These are phyloP conservation scores for Cremastobaeus sp. DNA, from an alignment of 2,888 invertebrate genomes.

Conservation along the genomic window DNA sequence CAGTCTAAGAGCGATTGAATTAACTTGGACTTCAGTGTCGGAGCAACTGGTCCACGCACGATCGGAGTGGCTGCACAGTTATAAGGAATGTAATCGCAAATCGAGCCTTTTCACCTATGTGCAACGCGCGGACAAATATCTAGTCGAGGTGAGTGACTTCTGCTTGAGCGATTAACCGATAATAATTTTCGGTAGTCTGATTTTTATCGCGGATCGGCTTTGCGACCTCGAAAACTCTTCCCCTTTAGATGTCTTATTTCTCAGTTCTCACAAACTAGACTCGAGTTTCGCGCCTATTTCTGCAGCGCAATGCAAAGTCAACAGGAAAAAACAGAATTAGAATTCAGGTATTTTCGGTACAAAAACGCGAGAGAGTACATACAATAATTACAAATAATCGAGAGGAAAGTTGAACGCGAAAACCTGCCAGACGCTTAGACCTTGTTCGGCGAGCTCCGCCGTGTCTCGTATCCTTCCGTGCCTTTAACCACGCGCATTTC, in stretches of 20 bases:
- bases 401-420: slow-evolving; percentile 41
- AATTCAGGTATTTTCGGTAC: slow-evolving; percentile 24
- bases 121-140: slow-evolving; percentile 63
- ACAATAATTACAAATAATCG: slow-evolving; percentile 13
- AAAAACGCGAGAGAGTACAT: not conserved
- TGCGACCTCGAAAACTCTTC: slow-evolving; percentile 10
- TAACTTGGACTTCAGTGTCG: slow-evolving; percentile 74
- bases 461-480: slow-evolving; percentile 11
- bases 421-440: slow-evolving; percentile 42
- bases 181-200: slow-evolving; percentile 4
- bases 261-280: too few species aligned
- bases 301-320: not conserved
- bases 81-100: slow-evolving; percentile 75
- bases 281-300: too few species aligned
- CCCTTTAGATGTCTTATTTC: too few species aligned
- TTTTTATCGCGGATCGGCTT: slow-evolving; percentile 5
- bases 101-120: slow-evolving; percentile 64
- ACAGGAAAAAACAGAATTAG: too few species aligned
- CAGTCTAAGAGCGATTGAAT: slow-evolving; percentile 63
- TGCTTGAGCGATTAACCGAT: too few species aligned
- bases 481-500: slow-evolving; percentile 13
- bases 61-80: slow-evolving; percentile 72
- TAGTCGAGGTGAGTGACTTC: slow-evolving; percentile 49
- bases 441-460: slow-evolving; percentile 26
- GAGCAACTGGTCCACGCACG: slow-evolving; percentile 75